Evolutionary conservation across 2,113 vertebrate genomes (phyloP).

Genomic region (Fregetta grallaria): DNA sequence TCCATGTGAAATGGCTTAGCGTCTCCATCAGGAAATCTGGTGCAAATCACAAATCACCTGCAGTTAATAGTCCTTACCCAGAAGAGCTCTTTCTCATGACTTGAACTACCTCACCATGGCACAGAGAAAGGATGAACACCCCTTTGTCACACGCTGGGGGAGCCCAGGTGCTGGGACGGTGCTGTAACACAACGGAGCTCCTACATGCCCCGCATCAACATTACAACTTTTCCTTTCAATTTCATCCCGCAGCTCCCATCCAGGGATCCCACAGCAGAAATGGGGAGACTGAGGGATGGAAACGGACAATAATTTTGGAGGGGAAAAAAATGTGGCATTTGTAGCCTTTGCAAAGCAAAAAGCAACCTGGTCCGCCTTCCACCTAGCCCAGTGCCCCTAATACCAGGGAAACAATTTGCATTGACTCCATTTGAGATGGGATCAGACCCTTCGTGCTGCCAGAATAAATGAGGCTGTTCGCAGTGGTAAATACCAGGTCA

Average conservation of each 20-base stretch:
- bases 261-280: neutral
- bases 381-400: neutral
- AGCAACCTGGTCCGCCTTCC: neutral
- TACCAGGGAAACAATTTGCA: neutral
- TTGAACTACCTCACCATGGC: neutral
- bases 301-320: neutral
- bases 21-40: neutral
- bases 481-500: neutral
- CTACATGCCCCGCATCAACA: neutral
- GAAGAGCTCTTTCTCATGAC: neutral
- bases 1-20: neutral
- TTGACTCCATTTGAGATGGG: neutral
- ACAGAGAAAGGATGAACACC: neutral
- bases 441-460: neutral
- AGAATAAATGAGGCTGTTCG: neutral
- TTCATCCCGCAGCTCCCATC: neutral
- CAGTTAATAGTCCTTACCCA: neutral
- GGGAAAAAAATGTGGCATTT: neutral
- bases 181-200: neutral
- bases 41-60: neutral
- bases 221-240: neutral
- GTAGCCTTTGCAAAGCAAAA: slow-evolving; percentile 9
- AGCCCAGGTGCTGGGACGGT: neutral
- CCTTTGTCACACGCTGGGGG: neutral
- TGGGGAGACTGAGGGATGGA: neutral